phyloP scores from a whole-genome alignment of 1,140 invertebrate species.

The Stenopsyche tienmushanensis region DNA sequence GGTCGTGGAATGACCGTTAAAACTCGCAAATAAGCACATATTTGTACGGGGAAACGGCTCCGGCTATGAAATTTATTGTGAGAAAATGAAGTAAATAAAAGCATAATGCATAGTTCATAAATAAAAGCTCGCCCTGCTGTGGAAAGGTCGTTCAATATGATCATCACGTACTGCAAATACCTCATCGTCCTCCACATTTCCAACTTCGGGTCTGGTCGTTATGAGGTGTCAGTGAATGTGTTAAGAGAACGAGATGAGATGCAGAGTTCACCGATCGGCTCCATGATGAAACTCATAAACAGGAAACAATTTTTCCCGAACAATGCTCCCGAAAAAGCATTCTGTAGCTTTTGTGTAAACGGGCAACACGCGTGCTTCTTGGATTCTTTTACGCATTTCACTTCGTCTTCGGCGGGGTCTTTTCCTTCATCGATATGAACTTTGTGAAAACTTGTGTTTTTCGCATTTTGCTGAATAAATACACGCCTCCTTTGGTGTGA shows the following conservation, averaged over 20 bases:
- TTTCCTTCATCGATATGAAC: too few species aligned
- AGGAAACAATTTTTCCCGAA: not conserved
- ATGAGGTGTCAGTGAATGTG: slow-evolving; percentile 4
- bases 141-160: not conserved
- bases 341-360: too few species aligned
- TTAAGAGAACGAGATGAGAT: not conserved
- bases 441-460: too few species aligned
- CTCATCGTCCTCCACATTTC: not conserved
- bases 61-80: not conserved
- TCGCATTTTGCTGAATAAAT: too few species aligned
- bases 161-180: slow-evolving; percentile 2
- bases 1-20: too few species aligned
- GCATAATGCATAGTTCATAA: not conserved
- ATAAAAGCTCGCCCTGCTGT: not conserved
- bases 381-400: too few species aligned
- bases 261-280: not conserved
- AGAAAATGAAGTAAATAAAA: not conserved
- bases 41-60: not conserved
- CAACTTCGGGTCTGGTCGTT: not conserved
- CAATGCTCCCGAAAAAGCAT: too few species aligned
- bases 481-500: too few species aligned
- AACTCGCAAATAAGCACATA: not conserved
- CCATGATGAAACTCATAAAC: not conserved
- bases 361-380: too few species aligned
- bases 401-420: too few species aligned